Conservation (phyloP, 2,113 vertebrate species). For the Vimba vimba region DNA sequence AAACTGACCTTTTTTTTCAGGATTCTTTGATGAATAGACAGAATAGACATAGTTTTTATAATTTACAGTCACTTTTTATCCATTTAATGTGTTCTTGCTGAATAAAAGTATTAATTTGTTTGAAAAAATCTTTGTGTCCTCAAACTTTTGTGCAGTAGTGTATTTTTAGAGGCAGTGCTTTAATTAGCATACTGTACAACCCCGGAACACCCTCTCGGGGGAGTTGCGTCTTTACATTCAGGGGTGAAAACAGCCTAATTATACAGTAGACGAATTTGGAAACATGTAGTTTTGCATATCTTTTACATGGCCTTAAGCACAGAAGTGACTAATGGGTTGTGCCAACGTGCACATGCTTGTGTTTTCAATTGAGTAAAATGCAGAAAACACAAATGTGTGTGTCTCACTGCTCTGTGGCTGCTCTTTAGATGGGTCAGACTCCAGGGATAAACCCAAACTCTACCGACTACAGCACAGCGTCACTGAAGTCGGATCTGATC, state of each 20-base stretch:
- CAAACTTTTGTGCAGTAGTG: neutral
- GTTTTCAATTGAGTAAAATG: neutral
- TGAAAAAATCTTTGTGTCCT: neutral
- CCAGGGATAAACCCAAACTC: slow-evolving; percentile 97
- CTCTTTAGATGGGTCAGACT: slow-evolving; percentile 92
- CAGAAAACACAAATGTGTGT: neutral
- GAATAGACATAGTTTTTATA: too few species aligned
- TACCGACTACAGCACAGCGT: slow-evolving; percentile 95
- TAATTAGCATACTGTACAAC: slow-evolving; percentile 11
- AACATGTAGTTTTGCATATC: neutral
- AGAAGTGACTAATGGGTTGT: neutral
- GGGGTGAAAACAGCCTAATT: slow-evolving; percentile 13
- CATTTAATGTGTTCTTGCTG: neutral
- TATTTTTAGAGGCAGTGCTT: slow-evolving; percentile 20
- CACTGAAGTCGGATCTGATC: slow-evolving; percentile 97
- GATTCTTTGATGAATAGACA: neutral
- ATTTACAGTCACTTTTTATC: neutral
- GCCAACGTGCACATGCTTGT: neutral
- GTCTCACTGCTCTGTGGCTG: slow-evolving; percentile 52
- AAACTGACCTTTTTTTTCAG: too few species aligned
- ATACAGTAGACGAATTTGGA: neutral
- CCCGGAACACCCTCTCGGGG: neutral
- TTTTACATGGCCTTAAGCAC: neutral
- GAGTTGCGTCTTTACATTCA: neutral
- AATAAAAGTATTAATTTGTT: neutral